Evolutionary conservation across 2,888 invertebrate genomes (phyloP), one percentile per base, ranked within the genome.

Genomic region (Drosophila diplacantha): DNA sequence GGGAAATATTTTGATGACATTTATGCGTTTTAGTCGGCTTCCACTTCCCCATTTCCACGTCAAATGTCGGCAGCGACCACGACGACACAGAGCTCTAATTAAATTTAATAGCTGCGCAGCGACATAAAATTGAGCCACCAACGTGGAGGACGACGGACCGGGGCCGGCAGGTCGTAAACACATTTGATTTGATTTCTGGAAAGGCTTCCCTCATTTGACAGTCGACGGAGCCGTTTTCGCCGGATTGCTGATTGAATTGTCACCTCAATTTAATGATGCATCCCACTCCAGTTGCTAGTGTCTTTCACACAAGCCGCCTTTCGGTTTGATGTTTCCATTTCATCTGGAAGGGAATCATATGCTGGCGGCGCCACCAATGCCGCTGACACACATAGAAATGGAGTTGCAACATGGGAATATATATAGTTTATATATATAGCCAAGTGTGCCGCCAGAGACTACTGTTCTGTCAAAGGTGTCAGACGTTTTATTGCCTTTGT

Each of bases 221-320:
- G 63, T 34, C 71, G 37, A 35, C 51, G 24, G 16, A 22, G 69
- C 50, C 58, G 59, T 69, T 65, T 46, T 56, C 61, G 54, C 64
- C 59, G 72, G 69, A 75, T 73, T 75, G 81, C 70, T 83, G 83
- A 84, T 79, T 81, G 82, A 83, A 81, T 83, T 84, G 83, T 84
- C 80, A 75, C 80, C 75, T 76, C 77, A 59, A 58, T 81, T 77
- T 81, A 78, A 78, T 81, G 73, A 38, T 58, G 18, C 31, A 32
- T 26, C 38, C 47, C 54, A 53, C 22, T 34, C 34, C 16, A 38
- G 34, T 26, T 37, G 34, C 22, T 9, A 34, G 38, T 57, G 35
- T 65, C 57, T 31, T 49, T 60, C 69, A 54, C 54, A 55, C 61
- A 50, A 26, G 61, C 49, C 46, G 62, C 51, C 54, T 11, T 53